A percentile compares a stretch with the other conserved stretches of the same genome.
phyloP scores from a whole-genome alignment of 1,140 invertebrate species.

The Drosophila pseudoobscura region DNA sequence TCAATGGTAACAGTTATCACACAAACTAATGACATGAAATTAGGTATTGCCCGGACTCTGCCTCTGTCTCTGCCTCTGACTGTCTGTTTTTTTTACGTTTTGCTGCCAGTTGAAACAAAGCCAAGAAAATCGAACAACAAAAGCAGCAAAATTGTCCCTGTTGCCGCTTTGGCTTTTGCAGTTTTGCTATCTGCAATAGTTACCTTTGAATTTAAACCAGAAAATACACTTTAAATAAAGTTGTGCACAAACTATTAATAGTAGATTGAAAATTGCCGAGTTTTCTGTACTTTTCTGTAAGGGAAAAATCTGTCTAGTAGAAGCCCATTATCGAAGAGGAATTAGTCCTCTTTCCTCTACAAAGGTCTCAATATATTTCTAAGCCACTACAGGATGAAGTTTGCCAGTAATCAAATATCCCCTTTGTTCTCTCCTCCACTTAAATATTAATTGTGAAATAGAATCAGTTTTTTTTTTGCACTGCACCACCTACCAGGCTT shows the following conservation, averaged over 20 bases:
- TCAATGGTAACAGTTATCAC: constrained; percentile 83
- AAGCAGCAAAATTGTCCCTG: constrained; percentile 42
- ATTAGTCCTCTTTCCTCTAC: no score
- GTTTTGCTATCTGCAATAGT: constrained; percentile 51
- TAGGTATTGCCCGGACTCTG: constrained; percentile 68
- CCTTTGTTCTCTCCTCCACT: no score
- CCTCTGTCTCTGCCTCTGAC: constrained; percentile 34
- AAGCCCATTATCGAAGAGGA: no score
- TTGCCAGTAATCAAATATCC: no score
- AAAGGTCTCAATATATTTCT: no score
- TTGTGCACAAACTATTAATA: neutral
- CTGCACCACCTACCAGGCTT: constrained; percentile 22
- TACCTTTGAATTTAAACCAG: constrained; percentile 61
- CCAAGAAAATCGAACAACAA: constrained; percentile 40
- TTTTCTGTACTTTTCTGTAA: no score
- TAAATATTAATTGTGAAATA: neutral
- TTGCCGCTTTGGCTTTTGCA: constrained; percentile 17
- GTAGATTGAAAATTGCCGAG: no score
- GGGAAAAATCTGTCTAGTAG: no score
- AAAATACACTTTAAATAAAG: constrained; percentile 24
- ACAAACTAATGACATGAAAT: constrained; percentile 83
- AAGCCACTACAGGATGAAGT: no score
- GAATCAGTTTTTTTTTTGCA: constrained; percentile 17
- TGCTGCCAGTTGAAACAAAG: constrained; percentile 59
- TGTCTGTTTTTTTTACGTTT: neutral